Percentiles rank a stretch among this genome's conserved stretches.
Conservation (phyloP, 2,113 vertebrate genomes). For the Bubo scandiacus region DNA sequence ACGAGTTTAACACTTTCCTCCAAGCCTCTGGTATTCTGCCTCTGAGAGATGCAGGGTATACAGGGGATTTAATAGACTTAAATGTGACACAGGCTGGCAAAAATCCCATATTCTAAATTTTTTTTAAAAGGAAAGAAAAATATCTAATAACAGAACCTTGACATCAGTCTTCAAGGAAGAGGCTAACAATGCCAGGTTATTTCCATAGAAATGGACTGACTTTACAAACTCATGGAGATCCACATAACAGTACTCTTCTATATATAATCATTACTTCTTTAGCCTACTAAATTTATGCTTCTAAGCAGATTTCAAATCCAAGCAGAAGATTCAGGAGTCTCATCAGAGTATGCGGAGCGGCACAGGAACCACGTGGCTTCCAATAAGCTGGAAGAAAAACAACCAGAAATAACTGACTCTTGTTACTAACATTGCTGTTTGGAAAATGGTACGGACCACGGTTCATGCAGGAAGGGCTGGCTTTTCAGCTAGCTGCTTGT, state of each 20-base stretch:
- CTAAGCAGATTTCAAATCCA: neutral
- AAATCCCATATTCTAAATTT: neutral
- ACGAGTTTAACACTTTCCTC: neutral
- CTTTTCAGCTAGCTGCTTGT: slow-evolving; percentile 34
- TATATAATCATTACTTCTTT: neutral
- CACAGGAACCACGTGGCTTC: neutral
- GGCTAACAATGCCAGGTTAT: neutral
- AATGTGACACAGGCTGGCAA: neutral
- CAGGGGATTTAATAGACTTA: slow-evolving; percentile 1
- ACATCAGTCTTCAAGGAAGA: neutral
- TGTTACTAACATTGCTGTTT: neutral
- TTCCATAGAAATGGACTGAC: neutral
- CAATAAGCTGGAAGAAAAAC: neutral
- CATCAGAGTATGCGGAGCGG: neutral
- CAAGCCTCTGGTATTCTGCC: neutral
- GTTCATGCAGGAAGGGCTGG: neutral
- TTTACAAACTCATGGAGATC: neutral
- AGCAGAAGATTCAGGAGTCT: neutral
- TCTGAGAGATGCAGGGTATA: neutral
- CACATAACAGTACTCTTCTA: neutral
- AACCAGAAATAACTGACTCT: neutral
- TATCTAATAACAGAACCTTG: neutral
- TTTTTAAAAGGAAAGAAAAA: neutral
- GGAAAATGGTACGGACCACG: neutral
- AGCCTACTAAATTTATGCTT: neutral